Evolutionary conservation across 2,113 vertebrate genomes (phyloP).

Genomic region (Protobothrops flavoviridis): DNA sequence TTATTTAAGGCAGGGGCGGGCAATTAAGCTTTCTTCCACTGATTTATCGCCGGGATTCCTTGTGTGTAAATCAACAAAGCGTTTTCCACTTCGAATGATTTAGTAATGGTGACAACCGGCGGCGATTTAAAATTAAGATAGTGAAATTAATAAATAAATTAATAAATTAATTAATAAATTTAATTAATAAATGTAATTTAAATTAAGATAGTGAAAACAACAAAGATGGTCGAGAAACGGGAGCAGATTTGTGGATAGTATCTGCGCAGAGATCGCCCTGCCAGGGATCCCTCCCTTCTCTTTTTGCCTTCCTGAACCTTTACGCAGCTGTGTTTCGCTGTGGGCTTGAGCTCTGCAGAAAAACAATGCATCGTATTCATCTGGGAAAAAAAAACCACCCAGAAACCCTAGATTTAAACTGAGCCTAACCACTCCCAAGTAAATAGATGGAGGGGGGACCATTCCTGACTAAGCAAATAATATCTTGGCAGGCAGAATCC

Average conservation of each 20-base stretch:
- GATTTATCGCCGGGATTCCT: neutral
- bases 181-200: neutral
- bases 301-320: neutral
- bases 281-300: neutral
- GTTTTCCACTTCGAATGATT: neutral
- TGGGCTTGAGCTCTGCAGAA: neutral
- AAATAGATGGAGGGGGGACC: neutral
- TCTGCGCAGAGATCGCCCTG: neutral
- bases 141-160: neutral
- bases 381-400: neutral
- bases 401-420: neutral
- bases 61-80: neutral
- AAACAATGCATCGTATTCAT: neutral
- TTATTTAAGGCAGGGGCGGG: neutral
- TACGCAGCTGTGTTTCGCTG: neutral
- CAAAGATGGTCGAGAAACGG: neutral
- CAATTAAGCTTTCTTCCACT: neutral
- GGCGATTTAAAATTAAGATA: neutral
- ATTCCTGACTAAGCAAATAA: neutral
- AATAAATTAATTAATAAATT: no score
- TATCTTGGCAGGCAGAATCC: neutral
- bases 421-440: neutral
- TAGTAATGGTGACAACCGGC: neutral
- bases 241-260: neutral
- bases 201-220: neutral